These are phyloP conservation scores for Anthoptus insignis DNA, from an alignment of 2,888 invertebrate species.

Conservation along the genomic window DNA sequence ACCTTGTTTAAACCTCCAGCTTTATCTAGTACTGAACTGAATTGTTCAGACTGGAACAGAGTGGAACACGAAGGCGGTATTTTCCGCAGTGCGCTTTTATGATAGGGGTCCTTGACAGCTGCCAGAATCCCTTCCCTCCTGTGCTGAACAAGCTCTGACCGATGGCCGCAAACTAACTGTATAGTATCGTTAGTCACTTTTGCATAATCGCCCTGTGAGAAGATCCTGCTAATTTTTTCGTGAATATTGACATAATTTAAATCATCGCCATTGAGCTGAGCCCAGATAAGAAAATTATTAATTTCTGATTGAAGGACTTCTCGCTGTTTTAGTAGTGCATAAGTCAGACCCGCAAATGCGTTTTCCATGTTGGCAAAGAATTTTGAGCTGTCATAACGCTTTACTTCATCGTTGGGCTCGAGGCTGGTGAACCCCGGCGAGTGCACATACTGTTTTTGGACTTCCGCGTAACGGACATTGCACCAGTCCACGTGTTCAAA, in stretches of 20 bases:
- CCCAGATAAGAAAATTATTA: background rate
- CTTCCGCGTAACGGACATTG: background rate
- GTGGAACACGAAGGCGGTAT: background rate
- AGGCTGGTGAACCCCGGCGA: background rate
- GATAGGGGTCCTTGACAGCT: background rate
- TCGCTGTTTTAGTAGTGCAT: background rate
- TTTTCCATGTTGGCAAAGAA: background rate
- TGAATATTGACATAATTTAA: background rate
- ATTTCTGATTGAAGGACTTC: background rate
- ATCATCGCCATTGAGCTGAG: background rate
- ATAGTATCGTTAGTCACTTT: background rate
- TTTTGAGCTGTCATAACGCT: background rate
- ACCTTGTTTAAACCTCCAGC: no score
- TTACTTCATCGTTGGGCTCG: background rate
- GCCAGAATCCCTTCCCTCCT: background rate
- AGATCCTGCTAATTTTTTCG: background rate
- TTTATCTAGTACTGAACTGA: background rate
- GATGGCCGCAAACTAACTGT: background rate
- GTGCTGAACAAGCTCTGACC: background rate
- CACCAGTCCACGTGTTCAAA: background rate
- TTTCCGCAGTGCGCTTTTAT: background rate
- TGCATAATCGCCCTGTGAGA: background rate
- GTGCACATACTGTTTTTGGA: background rate
- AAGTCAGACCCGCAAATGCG: background rate
- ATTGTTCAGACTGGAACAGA: background rate